A percentile compares a stretch with the other conserved stretches of the same genome.
These are phyloP conservation scores for Limnothrissa miodon DNA, from an alignment of 2,113 vertebrate species.

Conservation along the genomic window DNA sequence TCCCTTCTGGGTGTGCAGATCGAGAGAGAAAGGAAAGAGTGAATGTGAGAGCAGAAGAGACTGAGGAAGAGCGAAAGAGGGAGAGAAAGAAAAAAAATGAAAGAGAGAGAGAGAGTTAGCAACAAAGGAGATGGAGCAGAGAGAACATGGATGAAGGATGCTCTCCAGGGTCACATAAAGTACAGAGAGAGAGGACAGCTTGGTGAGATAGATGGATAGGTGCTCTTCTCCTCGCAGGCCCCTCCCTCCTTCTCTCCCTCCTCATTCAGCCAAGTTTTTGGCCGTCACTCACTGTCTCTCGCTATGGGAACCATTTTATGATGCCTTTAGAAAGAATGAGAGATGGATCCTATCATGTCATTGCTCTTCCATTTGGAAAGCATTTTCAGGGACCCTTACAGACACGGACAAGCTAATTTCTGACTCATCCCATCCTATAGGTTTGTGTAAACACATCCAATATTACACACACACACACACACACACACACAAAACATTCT, in stretches of 20 bases:
- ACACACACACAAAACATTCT: too few species aligned
- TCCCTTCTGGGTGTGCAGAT: conserved; percentile 38
- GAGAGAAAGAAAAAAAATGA: conserved; percentile 32
- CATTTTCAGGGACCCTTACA: conserved; percentile 46
- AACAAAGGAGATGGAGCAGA: conserved; percentile 10
- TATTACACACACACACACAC: too few species aligned
- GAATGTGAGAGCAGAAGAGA: not conserved
- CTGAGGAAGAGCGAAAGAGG: conserved; percentile 10
- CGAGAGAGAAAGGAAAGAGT: not conserved
- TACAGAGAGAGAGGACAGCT: conserved; percentile 38
- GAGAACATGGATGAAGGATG: conserved; percentile 45
- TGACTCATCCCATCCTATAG: not conserved
- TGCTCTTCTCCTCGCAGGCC: conserved; percentile 30
- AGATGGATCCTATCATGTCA: conserved; percentile 48
- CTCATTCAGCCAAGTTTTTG: conserved; percentile 20
- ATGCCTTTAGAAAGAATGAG: conserved; percentile 49
- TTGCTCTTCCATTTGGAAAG: conserved; percentile 48
- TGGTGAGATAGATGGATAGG: conserved; percentile 50
- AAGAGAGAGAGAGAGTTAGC: not conserved
- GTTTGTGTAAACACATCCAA: not conserved
- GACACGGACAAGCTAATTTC: not conserved
- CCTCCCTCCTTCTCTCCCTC: not conserved
- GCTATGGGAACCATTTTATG: conserved; percentile 36
- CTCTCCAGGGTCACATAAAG: conserved; percentile 47
- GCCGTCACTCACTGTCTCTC: conserved; percentile 24